Base-by-base conservation (phyloP, 2,888 invertebrate genomes). In the Drosophila testacea region DNA sequence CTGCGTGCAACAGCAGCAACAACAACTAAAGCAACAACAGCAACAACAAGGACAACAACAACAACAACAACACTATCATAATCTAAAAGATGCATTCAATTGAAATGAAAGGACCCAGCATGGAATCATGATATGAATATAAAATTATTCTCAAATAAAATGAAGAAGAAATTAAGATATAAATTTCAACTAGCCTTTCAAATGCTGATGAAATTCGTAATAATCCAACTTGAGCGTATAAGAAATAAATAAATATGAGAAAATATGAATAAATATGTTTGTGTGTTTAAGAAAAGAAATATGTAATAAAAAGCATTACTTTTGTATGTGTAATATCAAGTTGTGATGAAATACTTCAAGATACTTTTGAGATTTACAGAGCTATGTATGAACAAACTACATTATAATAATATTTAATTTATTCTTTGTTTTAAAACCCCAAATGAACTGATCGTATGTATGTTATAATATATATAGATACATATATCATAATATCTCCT, bases 111-210 rank as follows among this genome's bases (percentile, higher is more conserved):
- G 84, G 87, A 83, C 79, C 56, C 79, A 68, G 68, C 64, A 62
- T 48, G 55, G 69, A 71, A 81, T 75, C 84, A 79, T 86, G 83
- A 80, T 83, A 86, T 81, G 83, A 86, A 83, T 83, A 83, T 80
- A 50, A 83, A 77, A 79, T 77, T 67, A 77, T 71, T 30, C 52
- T 42, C 22, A 52, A 30, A 61, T 44, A 9, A 4, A 36, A 41
- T 16, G 4, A 13, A 7, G 6, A 22, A 42, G 34, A 52, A 32
- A 27, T 27, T 44, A 51, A 54, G 39, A 47, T 9, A 61, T 30
- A 50, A 52, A 28, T 50, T 44, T 27, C 30, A 16, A 27, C 27
- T 47, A 39, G 13, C 50, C 57, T 75, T 71, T 57, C 75, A 57
- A 51, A 42, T 44, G 68, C 77, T 75, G 72, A 28, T 61, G 72